Evolutionary conservation across 2,888 invertebrate species (phyloP).

Genomic region (Osmoderma eremita): DNA sequence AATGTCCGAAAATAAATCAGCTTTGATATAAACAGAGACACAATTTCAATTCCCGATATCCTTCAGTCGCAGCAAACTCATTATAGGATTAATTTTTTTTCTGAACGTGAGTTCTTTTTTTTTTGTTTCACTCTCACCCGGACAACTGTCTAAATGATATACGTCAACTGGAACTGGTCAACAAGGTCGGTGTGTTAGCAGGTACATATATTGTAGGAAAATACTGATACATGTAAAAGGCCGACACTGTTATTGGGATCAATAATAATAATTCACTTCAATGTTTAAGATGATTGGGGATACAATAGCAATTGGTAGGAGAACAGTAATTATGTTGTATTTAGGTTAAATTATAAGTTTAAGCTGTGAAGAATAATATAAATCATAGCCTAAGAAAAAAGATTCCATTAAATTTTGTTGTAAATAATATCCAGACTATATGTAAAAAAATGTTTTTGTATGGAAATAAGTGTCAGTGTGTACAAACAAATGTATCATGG

Average conservation of each 20-base stretch:
- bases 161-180: conserved; percentile 20
- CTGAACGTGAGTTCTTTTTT: not conserved
- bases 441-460: too few species aligned
- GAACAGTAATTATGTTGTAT: not conserved
- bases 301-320: not conserved
- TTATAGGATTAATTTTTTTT: conserved; percentile 18
- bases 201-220: conserved; percentile 1
- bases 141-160: not conserved
- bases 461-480: too few species aligned
- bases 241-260: conserved; percentile 25
- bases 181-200: conserved; percentile 21
- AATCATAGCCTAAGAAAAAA: too few species aligned
- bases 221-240: not conserved
- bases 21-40: not conserved
- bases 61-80: not conserved
- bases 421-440: too few species aligned
- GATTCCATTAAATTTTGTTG: too few species aligned
- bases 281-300: not conserved
- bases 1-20: not conserved
- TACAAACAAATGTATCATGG: too few species aligned
- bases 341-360: too few species aligned
- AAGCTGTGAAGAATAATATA: too few species aligned
- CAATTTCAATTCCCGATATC: conserved; percentile 31
- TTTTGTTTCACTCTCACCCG: not conserved
- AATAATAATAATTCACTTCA: conserved; percentile 21